Percentiles rank a stretch among this genome's conserved stretches.
Conservation (phyloP, 2,113 vertebrate genomes). For the Indri indri region DNA sequence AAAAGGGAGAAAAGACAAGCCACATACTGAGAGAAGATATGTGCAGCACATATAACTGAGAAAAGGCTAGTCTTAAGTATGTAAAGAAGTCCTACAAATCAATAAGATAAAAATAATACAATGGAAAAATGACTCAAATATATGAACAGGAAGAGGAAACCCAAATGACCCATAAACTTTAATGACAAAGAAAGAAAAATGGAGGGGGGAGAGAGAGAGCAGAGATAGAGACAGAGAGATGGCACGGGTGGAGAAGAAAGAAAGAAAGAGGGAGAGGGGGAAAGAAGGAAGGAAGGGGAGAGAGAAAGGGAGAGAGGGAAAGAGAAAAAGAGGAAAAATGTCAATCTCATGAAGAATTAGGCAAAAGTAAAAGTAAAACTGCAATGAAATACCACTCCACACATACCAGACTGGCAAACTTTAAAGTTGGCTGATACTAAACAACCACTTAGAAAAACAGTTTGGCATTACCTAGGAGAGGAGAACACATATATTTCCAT, state of each 20-base stretch:
- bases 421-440: neutral
- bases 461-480: neutral
- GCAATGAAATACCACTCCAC: neutral
- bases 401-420: neutral
- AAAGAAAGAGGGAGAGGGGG: neutral
- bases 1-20: neutral
- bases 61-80: neutral
- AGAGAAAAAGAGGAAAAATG: neutral
- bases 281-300: neutral
- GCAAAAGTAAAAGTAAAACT: neutral
- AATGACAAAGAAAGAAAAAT: neutral
- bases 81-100: neutral
- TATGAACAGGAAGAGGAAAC: neutral
- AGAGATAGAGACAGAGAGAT: too few relatives aligned
- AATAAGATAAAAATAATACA: neutral
- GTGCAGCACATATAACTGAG: neutral
- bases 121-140: neutral
- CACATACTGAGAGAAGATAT: neutral
- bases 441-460: neutral
- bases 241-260: neutral
- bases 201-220: too few relatives aligned
- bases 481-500: neutral
- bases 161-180: neutral
- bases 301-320: too few relatives aligned
- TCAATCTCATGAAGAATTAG: neutral